Evolutionary conservation across 30 jellyfish, hydroid and myxozoan species (phyloP).

Genomic region (Aurelia aurita): DNA sequence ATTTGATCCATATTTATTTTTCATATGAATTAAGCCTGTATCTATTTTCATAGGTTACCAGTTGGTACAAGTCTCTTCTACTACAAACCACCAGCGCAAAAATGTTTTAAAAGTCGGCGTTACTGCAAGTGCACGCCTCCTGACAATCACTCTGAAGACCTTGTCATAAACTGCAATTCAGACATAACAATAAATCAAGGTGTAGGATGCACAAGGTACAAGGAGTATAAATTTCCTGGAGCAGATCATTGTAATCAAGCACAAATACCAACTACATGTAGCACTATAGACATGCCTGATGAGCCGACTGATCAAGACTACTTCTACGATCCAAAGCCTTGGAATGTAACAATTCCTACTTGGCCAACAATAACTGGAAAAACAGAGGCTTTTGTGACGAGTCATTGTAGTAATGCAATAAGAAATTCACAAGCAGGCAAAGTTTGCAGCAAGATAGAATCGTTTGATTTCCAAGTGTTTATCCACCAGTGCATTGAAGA

Average conservation of each 20-base stretch:
- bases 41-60: too few relatives aligned
- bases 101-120: too few relatives aligned
- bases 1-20: too few relatives aligned
- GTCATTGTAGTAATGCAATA: neutral
- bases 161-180: too few relatives aligned
- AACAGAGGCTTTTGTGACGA: neutral
- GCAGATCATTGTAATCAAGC: neutral
- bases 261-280: neutral
- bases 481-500: too few relatives aligned
- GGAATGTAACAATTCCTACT: neutral
- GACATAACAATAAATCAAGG: too few relatives aligned
- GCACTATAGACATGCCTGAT: neutral
- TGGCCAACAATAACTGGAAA: neutral
- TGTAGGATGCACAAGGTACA: neutral
- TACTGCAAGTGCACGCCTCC: too few relatives aligned
- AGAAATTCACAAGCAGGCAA: neutral
- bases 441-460: neutral
- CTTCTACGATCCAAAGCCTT: neutral
- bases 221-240: neutral
- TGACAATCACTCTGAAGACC: too few relatives aligned
- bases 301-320: neutral
- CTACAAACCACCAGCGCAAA: too few relatives aligned
- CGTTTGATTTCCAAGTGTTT: neutral
- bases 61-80: too few relatives aligned
- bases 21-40: too few relatives aligned